A percentile compares a stretch with the other conserved stretches of the same genome.
These are phyloP conservation scores for Lithobates sylvaticus DNA, from an alignment of 2,797 vertebrate genomes.

Conservation along the genomic window DNA sequence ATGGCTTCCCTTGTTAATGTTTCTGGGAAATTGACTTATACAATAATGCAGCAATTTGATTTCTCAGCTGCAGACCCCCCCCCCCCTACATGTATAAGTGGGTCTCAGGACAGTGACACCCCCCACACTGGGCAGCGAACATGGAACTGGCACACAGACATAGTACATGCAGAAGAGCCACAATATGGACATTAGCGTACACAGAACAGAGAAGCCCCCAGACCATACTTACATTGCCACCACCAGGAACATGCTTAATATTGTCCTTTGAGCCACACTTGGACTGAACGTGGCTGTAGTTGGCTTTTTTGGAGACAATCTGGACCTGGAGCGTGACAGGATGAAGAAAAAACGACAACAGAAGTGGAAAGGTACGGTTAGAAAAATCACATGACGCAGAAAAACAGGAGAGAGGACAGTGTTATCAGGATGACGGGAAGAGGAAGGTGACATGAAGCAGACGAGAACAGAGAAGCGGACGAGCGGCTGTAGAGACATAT, in stretches of 20 bases:
- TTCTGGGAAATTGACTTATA: too few relatives aligned
- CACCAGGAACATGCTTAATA: conserved; percentile 95
- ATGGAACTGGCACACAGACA: neutral
- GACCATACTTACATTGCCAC: conserved; percentile 92
- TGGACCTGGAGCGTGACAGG: conserved; percentile 94
- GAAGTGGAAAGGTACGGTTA: conserved; percentile 79
- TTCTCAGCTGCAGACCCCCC: too few relatives aligned
- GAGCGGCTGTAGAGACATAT: neutral
- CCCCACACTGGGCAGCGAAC: too few relatives aligned
- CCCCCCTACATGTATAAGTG: too few relatives aligned
- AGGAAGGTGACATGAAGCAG: conserved; percentile 37
- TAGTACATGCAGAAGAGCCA: neutral
- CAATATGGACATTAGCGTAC: neutral
- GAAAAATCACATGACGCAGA: conserved; percentile 65
- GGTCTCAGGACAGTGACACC: too few relatives aligned
- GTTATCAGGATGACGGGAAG: conserved; percentile 52
- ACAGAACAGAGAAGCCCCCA: conserved; percentile 57
- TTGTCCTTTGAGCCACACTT: conserved; percentile 97
- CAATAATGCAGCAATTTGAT: too few relatives aligned
- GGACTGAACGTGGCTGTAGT: conserved; percentile 97
- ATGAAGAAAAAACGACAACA: conserved; percentile 74
- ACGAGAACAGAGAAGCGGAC: conserved; percentile 49
- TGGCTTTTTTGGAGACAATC: conserved; percentile 98
- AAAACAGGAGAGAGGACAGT: conserved; percentile 42
- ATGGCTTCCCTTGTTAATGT: too few relatives aligned